Base-by-base conservation (phyloP, 1,140 invertebrate genomes). In the Tenebrio molitor region DNA sequence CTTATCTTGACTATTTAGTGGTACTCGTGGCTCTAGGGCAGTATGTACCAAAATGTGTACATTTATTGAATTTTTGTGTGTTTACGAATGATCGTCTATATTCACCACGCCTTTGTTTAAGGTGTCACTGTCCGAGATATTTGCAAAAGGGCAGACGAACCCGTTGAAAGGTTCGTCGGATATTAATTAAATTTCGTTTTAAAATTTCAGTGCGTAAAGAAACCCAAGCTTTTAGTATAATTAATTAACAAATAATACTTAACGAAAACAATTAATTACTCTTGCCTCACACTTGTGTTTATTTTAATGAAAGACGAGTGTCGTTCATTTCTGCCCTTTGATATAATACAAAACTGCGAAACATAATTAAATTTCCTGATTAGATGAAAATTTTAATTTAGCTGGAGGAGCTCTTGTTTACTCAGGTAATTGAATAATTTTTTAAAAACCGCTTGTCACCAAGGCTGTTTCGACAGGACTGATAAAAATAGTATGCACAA, bases 181-280 rank as follows among this genome's bases (percentile, higher is more conserved):
- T 14, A 58, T 58, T 58, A 58, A 58, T 58, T 58, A 58, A 58
- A 58, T 29, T 29, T 15, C n/a, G 8, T 58, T 58, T 58, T 25
- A 15, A 58, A 33, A 58, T 53, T 53, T 19, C 8, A 2, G 19
- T 2, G 10, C 10, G 19, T 33, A 33, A 23, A 58, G 21, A 58
- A 58, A 29, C 17, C 19, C 50, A 8, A 58, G 50, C 4, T 58
- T 33, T 58, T 33, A 33, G 23, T 29, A 15, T 58, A 58, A 58
- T 58, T 58, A 58, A 58, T 33, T 29, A 58, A 58, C 29, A 53
- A 53, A 23, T 53, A 58, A 23, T 33, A 58, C 50, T 58, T 14
- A n/a, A 29, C 50, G 23, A 58, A 46, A 58, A 58, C 50, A 58
- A 58, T 58, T 58, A 58, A 58, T 58, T 58, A 58, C 23, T 58